phyloP scores from a whole-genome alignment of 2,113 vertebrate species.

The Aphyosemion australe region DNA sequence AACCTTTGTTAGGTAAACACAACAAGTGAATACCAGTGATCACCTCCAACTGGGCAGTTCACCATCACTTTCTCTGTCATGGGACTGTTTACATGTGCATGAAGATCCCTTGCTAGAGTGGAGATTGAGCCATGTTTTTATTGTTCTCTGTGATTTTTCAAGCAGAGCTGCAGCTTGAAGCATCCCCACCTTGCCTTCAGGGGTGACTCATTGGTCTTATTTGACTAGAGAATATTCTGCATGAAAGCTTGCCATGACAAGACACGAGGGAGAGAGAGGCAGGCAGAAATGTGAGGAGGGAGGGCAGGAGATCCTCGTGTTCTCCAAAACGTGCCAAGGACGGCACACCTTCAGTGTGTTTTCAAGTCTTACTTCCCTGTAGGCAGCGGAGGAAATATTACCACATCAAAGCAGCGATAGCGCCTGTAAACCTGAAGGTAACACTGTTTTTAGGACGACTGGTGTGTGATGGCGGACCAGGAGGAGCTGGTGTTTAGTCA shows the following conservation, averaged over 20 bases:
- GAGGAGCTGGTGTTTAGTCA: too few species aligned
- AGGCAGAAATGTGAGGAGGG: background rate
- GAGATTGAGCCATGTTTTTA: background rate
- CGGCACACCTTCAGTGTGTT: slow-evolving; percentile 41
- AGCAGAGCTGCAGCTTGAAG: slow-evolving; percentile 3
- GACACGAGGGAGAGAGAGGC: slow-evolving; percentile 38
- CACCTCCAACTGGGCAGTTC: background rate
- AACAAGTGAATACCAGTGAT: slow-evolving; percentile 4
- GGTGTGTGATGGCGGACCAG: too few species aligned
- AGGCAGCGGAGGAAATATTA: slow-evolving; percentile 27
- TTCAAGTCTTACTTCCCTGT: slow-evolving; percentile 12
- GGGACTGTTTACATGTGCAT: background rate
- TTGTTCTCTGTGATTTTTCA: background rate
- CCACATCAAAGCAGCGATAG: background rate
- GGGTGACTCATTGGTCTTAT: slow-evolving; percentile 26
- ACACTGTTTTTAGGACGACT: too few species aligned
- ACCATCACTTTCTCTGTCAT: too few species aligned
- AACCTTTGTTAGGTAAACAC: slow-evolving; percentile 2
- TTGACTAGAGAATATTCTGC: background rate
- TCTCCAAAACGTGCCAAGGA: slow-evolving; percentile 27
- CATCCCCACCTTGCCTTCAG: slow-evolving; percentile 48
- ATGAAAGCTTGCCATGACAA: slow-evolving; percentile 38
- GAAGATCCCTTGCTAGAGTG: background rate
- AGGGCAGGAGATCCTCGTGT: slow-evolving; percentile 15
- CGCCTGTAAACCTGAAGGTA: slow-evolving; percentile 11